A percentile compares a stretch with the other conserved stretches of the same genome.
These are phyloP conservation scores for Andrena bicolor DNA, from an alignment of 2,888 invertebrate species.

Conservation along the genomic window DNA sequence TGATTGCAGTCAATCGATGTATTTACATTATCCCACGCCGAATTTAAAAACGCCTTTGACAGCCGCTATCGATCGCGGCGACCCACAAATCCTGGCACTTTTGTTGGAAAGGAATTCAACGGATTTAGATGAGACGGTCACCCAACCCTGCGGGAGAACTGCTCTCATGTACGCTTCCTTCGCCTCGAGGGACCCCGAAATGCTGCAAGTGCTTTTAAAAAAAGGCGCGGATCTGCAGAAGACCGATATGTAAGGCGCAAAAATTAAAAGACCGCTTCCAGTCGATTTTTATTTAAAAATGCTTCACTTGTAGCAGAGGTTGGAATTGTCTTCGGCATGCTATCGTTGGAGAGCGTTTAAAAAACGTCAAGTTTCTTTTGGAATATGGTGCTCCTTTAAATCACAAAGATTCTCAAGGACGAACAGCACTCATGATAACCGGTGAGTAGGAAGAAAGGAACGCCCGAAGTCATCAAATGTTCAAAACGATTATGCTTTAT, in stretches of 20 bases:
- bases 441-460: conserved; percentile 51
- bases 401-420: conserved; percentile 59
- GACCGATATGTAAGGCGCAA: conserved; percentile 64
- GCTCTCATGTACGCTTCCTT: conserved; percentile 73
- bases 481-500: not conserved
- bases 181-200: conserved; percentile 59
- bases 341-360: conserved; percentile 62
- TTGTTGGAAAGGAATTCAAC: conserved; percentile 66
- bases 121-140: conserved; percentile 59
- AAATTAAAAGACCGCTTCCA: not conserved
- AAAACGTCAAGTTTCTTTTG: conserved; percentile 65
- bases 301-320: conserved; percentile 59
- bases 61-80: conserved; percentile 69
- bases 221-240: conserved; percentile 66
- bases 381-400: conserved; percentile 53
- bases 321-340: conserved; percentile 73
- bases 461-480: not conserved
- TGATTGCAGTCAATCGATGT: conserved; percentile 59
- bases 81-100: conserved; percentile 61
- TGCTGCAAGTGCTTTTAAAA: conserved; percentile 65
- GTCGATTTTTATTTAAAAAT: not conserved
- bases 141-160: conserved; percentile 70
- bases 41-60: conserved; percentile 68
- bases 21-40: conserved; percentile 68
- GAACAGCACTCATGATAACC: conserved; percentile 72